A percentile compares a stretch with the other conserved stretches of the same genome.
Conservation (phyloP, 2,113 vertebrate species). For the Laterallus jamaicensis region DNA sequence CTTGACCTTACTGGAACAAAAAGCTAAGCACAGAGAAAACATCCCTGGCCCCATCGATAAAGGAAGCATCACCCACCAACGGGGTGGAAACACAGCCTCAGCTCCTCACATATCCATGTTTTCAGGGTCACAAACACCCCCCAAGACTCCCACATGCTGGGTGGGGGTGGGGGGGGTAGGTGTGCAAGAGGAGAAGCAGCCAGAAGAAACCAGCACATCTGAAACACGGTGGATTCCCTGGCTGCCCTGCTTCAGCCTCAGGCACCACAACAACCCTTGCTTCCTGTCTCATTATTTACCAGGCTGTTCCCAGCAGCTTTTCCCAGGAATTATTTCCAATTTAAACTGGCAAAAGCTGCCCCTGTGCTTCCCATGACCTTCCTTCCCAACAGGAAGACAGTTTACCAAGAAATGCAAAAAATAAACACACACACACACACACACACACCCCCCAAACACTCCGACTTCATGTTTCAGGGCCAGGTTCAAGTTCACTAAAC, state of each 20-base stretch:
- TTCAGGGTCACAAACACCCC: not conserved
- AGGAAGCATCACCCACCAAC: rapidly evolving
- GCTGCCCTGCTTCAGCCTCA: not conserved
- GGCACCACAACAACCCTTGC: rapidly evolving
- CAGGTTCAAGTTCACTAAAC: not conserved
- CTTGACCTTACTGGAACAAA: not conserved
- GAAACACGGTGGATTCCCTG: rapidly evolving
- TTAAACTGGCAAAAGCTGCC: rapidly evolving
- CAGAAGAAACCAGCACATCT: not conserved
- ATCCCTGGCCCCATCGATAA: rapidly evolving
- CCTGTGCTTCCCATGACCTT: not conserved
- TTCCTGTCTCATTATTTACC: not conserved
- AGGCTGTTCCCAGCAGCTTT: not conserved
- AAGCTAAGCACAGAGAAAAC: not conserved
- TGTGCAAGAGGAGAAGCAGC: no score
- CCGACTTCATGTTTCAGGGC: rapidly evolving
- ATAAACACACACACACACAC: no score
- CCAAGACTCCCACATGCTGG: not conserved
- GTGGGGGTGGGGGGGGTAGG: rapidly evolving
- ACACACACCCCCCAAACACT: not conserved
- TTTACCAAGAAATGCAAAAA: not conserved
- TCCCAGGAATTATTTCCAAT: not conserved
- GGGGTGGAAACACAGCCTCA: not conserved
- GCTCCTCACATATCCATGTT: not conserved
- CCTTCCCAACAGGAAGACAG: not conserved